Percentiles rank a stretch among this genome's conserved stretches.
phyloP scores from a whole-genome alignment of 2,888 invertebrate genomes.

The Mechanitis mazaeus region DNA sequence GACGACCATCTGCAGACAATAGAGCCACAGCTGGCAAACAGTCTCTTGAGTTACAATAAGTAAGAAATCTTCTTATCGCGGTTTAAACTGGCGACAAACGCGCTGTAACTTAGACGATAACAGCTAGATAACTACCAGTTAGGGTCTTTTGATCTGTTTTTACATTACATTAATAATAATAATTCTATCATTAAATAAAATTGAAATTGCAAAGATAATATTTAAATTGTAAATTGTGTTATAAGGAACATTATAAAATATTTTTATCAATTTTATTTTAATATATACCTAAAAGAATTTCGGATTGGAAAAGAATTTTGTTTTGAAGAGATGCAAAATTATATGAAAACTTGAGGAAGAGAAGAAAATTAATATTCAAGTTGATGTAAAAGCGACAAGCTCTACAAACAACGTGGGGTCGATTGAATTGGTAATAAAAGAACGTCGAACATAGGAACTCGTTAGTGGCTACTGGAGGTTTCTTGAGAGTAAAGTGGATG shows the following conservation, averaged over 20 bases:
- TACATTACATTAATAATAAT: too few relatives aligned
- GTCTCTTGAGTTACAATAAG: slow-evolving; percentile 3
- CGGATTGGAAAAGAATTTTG: too few relatives aligned
- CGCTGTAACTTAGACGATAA: background rate
- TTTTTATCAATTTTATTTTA: too few relatives aligned
- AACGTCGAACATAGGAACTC: slow-evolving; percentile 40
- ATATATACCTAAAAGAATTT: too few relatives aligned
- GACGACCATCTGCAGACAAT: slow-evolving; percentile 25
- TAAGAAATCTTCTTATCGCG: slow-evolving; percentile 4
- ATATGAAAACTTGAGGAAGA: slow-evolving; percentile 3
- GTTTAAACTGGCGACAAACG: slow-evolving; percentile 1
- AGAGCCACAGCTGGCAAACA: slow-evolving; percentile 7
- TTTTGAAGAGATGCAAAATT: background rate
- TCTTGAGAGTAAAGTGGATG: slow-evolving; percentile 47
- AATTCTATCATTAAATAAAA: too few relatives aligned
- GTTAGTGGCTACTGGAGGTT: slow-evolving; percentile 50
- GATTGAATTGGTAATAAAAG: slow-evolving; percentile 25
- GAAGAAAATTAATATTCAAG: slow-evolving; percentile 15
- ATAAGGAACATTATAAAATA: too few relatives aligned
- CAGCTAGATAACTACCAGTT: background rate
- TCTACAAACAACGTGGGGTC: slow-evolving; percentile 20
- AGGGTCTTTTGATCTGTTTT: background rate
- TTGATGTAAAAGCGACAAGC: slow-evolving; percentile 19
- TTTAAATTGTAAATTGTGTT: too few relatives aligned
- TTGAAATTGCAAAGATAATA: too few relatives aligned